A percentile compares a stretch with the other conserved stretches of the same genome.
Conservation (phyloP, 2,888 invertebrate genomes). For the Artemia sinica region DNA sequence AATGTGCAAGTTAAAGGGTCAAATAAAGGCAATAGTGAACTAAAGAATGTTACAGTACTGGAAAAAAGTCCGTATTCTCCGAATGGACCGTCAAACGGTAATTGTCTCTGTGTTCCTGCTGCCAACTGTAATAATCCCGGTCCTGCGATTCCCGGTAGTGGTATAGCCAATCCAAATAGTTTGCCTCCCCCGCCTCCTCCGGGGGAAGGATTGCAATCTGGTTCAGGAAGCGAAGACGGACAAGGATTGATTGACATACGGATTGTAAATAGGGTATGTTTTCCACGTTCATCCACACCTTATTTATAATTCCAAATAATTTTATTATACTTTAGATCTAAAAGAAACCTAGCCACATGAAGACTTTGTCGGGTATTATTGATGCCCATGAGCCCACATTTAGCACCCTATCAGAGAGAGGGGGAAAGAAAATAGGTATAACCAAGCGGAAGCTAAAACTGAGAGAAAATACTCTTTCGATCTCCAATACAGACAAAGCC, state of each 20-base stretch:
- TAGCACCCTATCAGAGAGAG: too few species aligned
- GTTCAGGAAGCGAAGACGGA: conserved; percentile 24
- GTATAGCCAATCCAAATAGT: background rate
- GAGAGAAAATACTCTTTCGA: too few species aligned
- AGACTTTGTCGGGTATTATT: background rate
- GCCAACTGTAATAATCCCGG: conserved; percentile 19
- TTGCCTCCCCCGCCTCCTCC: conserved; percentile 21
- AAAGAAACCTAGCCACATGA: conserved; percentile 18
- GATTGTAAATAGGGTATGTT: conserved; percentile 27
- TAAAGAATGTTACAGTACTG: background rate
- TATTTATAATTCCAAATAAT: background rate
- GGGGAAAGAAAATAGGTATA: too few species aligned
- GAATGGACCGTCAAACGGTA: conserved; percentile 17
- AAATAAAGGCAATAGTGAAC: background rate
- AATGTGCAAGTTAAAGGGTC: conserved; percentile 8
- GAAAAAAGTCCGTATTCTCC: conserved; percentile 20
- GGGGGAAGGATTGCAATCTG: conserved; percentile 15
- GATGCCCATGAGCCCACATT: too few species aligned
- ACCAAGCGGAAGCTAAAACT: too few species aligned
- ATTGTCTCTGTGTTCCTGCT: conserved; percentile 20
- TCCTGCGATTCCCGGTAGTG: conserved; percentile 16
- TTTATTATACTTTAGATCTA: background rate
- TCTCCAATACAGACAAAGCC: too few species aligned
- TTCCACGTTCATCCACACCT: too few species aligned
- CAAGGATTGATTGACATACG: conserved; percentile 27